Percentiles rank a stretch among this genome's conserved stretches.
Evolutionary conservation across 2,888 invertebrate genomes (phyloP).

Genomic region (Dynastes maya): DNA sequence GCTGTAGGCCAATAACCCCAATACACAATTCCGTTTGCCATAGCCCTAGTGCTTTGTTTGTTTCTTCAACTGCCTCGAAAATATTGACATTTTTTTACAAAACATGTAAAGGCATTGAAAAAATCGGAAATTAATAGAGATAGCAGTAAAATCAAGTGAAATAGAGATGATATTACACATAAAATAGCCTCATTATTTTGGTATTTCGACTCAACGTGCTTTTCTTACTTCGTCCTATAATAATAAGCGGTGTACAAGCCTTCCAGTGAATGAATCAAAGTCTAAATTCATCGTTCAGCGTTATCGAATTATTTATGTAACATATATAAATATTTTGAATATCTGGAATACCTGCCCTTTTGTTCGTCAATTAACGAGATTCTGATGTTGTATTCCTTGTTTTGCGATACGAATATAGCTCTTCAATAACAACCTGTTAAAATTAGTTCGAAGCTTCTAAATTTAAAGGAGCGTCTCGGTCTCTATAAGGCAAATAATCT

Average conservation of each 20-base stretch:
- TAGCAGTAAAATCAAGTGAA: too few species aligned
- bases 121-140: too few species aligned
- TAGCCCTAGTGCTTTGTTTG: too few species aligned
- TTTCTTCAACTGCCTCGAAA: too few species aligned
- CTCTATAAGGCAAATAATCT: too few species aligned
- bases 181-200: neutral
- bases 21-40: too few species aligned
- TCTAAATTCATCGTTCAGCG: slow-evolving; percentile 1
- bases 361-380: neutral
- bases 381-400: neutral
- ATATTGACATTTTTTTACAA: too few species aligned
- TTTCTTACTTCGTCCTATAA: neutral
- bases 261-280: slow-evolving; percentile 30
- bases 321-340: slow-evolving; percentile 15
- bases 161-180: too few species aligned
- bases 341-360: neutral
- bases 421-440: neutral
- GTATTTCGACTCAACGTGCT: neutral
- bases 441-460: neutral
- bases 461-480: neutral
- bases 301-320: neutral
- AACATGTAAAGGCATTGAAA: too few species aligned
- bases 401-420: neutral
- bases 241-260: neutral
- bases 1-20: too few species aligned